Evolutionary conservation across 2,113 vertebrate genomes (phyloP).

Genomic region (Acrocephalus arundinaceus): DNA sequence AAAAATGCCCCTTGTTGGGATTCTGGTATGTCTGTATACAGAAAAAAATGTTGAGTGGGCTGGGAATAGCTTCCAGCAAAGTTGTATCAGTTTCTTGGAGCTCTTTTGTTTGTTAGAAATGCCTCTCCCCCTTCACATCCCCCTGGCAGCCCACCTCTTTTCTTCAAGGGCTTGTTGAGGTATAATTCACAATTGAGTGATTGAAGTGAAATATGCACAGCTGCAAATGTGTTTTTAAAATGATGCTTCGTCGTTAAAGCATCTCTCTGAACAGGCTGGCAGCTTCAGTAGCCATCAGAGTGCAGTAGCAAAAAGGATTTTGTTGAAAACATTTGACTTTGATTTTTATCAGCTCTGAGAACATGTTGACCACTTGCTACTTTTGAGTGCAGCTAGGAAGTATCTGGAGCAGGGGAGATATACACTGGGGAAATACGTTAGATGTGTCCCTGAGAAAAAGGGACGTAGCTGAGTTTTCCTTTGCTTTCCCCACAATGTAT

Average conservation of each 20-base stretch:
- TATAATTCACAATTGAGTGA: conserved; percentile 28
- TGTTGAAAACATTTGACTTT: not conserved
- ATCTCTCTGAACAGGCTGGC: conserved; percentile 9
- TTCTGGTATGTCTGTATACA: conserved; percentile 58
- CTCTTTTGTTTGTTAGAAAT: conserved; percentile 47
- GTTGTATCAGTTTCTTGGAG: conserved; percentile 40
- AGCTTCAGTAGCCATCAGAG: not conserved
- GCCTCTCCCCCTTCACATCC: not conserved
- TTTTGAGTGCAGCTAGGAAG: not conserved
- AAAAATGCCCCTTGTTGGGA: conserved; percentile 62
- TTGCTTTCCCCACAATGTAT: not conserved
- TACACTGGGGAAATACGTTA: accelerated
- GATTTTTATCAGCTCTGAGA: not conserved
- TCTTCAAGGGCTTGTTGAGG: conserved; percentile 15
- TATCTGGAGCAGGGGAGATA: not conserved
- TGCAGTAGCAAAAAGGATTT: not conserved
- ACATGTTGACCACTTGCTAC: not conserved
- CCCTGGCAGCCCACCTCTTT: conserved; percentile 49
- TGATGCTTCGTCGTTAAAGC: not conserved
- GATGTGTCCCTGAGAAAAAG: not conserved
- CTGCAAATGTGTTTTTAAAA: conserved; percentile 10
- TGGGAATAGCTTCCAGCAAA: conserved; percentile 46
- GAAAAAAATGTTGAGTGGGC: conserved; percentile 65
- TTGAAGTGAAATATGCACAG: conserved; percentile 29
- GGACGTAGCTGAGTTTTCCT: not conserved